Base-by-base conservation (phyloP, 2,888 invertebrate species). In the Conomelus anceps region DNA sequence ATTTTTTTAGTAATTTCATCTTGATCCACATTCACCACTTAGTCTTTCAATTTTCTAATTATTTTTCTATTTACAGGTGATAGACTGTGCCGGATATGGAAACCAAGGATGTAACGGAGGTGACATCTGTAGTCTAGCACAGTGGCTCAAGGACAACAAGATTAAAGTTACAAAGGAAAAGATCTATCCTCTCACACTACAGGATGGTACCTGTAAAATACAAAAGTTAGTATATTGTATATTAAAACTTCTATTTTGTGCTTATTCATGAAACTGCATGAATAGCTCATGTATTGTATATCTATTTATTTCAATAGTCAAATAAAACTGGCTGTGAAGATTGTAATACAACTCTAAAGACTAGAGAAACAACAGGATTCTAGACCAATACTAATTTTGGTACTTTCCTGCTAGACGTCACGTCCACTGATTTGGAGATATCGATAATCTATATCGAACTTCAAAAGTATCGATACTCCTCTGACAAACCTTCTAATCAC, bases 41-140 rank as follows among this genome's bases (percentile, higher is more conserved):
- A 22, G 23, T 22, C 7, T 34, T 34, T 87, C 87, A 24, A 22
- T 22, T 22, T 26, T 41, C 23, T 22, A 13, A 17, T 29, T 87
- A 17, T 26, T 87, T 11, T 88, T 88, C 7, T 88, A 23, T 26
- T 22, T 20, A 9, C 22, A 98, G 94, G 95, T 96, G 92, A 96
- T 98, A 91, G 98, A 98, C 93, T 98, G 98, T 93, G 96, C 97
- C 0, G 94, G 94, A 7, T 94, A 95, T 34, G 95, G 95, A 41
- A 96, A 96, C 93, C 94, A 94, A 90, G 98, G 97, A 0, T 98
- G 98, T 93, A 93, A 94, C 0, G 98, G 98, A 23, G 98, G 98
- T 29, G 97, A 97, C 93, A 96, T 96, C 91, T 97, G 97, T 92
- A 93, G 94, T n/a, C 94, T 97, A 0, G 93, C 97, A 0, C 93